Conservation (phyloP, 1,140 invertebrate species). For the Drosophila arizonae region DNA sequence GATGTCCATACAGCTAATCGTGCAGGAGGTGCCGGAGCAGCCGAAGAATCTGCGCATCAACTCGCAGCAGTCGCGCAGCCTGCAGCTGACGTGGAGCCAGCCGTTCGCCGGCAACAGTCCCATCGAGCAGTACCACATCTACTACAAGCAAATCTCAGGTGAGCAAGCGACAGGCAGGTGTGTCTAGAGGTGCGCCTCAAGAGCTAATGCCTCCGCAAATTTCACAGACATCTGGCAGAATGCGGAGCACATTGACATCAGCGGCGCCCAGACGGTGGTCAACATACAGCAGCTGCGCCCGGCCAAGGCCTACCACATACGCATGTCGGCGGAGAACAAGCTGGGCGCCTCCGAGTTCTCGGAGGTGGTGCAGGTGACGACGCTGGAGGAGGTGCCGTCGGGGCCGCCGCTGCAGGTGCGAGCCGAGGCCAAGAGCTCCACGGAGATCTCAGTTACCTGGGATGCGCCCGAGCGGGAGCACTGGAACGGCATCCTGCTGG, state of each 20-base stretch:
- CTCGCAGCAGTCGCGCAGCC: constrained; percentile 90
- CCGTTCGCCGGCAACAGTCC: constrained; percentile 94
- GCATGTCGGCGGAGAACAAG: constrained; percentile 94
- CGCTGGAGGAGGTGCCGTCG: constrained; percentile 94
- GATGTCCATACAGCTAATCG: constrained; percentile 94
- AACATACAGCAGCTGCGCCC: constrained; percentile 92
- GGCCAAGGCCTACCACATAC: constrained; percentile 94
- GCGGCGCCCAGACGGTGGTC: constrained; percentile 90
- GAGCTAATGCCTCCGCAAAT: background rate
- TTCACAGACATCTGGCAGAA: constrained; percentile 83
- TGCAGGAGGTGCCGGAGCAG: constrained; percentile 95
- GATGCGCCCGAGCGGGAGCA: constrained; percentile 93
- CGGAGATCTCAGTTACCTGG: constrained; percentile 94
- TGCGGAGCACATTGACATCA: constrained; percentile 90
- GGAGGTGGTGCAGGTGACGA: constrained; percentile 90
- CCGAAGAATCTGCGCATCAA: constrained; percentile 93
- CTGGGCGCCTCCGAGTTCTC: constrained; percentile 94
- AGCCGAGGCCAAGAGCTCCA: constrained; percentile 94
- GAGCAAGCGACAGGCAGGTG: constrained; percentile 52
- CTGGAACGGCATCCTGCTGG: constrained; percentile 95
- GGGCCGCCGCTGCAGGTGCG: constrained; percentile 92
- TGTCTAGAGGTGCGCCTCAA: background rate
- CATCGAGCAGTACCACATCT: constrained; percentile 93
- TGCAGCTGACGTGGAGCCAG: constrained; percentile 93
- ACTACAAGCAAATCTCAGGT: constrained; percentile 93